Conservation (phyloP, 92 coral and sea anemone genomes). For the Actinernus sp. region DNA sequence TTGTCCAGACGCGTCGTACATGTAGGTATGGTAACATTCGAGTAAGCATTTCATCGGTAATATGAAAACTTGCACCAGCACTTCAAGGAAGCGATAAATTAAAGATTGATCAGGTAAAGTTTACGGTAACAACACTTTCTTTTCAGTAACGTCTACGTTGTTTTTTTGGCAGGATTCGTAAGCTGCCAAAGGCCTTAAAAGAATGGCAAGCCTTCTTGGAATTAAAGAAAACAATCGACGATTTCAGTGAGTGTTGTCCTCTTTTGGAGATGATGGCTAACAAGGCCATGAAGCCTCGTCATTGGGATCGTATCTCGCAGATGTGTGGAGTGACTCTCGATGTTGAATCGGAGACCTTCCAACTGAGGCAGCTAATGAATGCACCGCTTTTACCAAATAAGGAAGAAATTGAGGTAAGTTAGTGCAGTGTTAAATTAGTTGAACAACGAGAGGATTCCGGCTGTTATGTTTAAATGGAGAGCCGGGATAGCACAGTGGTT, state of each 20-base stretch:
- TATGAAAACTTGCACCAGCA: no score
- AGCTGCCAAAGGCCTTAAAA: conserved; percentile 95
- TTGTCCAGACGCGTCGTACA: no score
- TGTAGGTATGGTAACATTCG: no score
- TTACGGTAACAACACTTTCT: no score
- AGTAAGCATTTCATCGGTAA: no score
- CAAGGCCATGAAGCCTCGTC: conserved; percentile 97
- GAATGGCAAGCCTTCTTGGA: conserved; percentile 99
- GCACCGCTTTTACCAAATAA: conserved; percentile 96
- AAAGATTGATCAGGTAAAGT: no score
- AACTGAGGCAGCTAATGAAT: conserved; percentile 94
- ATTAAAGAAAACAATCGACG: conserved; percentile 98
- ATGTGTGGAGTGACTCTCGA: conserved; percentile 85
- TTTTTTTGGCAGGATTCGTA: conserved; percentile 79
- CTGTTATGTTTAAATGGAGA: no score
- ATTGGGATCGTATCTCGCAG: conserved; percentile 96
- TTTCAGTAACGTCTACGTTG: no score
- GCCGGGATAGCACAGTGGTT: no score
- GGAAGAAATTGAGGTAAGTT: conserved; percentile 94
- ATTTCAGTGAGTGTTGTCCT: conserved; percentile 98
- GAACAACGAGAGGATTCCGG: no score
- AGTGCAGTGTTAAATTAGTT: not conserved
- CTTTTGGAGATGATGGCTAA: conserved; percentile 99
- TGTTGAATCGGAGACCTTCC: conserved; percentile 97
- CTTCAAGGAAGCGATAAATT: no score